Evolutionary conservation across 2,888 invertebrate genomes (phyloP).

Genomic region (Leptopterna dolabrata): DNA sequence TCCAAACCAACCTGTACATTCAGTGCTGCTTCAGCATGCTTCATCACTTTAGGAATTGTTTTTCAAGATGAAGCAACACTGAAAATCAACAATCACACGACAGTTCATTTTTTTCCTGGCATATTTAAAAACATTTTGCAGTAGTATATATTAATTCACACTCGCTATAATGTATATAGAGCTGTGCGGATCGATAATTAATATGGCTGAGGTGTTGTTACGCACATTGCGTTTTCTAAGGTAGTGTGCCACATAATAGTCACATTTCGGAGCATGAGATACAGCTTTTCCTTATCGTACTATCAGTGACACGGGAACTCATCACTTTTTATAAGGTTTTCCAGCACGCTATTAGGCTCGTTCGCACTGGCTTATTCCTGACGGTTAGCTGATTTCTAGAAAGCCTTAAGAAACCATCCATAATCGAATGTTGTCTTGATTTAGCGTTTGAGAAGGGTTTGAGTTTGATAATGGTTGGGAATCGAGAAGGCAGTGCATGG

Average conservation of each 20-base stretch:
- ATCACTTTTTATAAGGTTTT: too few relatives aligned
- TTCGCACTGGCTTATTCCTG: too few relatives aligned
- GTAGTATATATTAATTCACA: not conserved
- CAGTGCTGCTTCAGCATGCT: not conserved
- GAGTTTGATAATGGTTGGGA: too few relatives aligned
- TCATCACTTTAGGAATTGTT: not conserved
- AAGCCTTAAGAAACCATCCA: too few relatives aligned
- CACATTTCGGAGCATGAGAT: not conserved
- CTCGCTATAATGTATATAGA: not conserved
- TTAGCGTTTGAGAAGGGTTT: too few relatives aligned
- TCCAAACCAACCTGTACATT: not conserved
- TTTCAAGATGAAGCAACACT: not conserved
- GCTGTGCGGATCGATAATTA: not conserved
- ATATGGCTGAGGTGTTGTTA: not conserved
- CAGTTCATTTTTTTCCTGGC: not conserved
- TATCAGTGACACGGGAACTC: too few relatives aligned
- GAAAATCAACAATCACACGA: too few relatives aligned
- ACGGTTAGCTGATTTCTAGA: too few relatives aligned
- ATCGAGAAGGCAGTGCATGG: too few relatives aligned
- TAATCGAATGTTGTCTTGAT: too few relatives aligned
- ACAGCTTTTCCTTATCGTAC: not conserved
- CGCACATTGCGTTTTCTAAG: not conserved
- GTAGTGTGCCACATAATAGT: not conserved
- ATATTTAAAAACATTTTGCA: not conserved
- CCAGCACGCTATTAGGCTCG: too few relatives aligned